Conservation (phyloP, 1,140 invertebrate genomes). For the Dendrolimus kikuchii region DNA sequence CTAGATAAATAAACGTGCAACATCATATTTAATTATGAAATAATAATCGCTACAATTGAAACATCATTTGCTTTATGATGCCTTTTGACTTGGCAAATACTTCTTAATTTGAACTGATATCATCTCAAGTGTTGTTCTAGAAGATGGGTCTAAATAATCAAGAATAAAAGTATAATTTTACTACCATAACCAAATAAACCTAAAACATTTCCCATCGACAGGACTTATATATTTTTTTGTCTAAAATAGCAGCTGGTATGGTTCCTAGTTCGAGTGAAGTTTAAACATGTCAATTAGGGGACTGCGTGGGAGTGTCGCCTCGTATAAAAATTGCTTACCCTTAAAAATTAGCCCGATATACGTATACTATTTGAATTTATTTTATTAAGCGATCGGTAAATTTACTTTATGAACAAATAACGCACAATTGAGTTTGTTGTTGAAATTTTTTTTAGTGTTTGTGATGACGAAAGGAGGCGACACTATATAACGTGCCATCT, state of each 20-base stretch:
- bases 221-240: slow-evolving; percentile 58
- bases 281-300: slow-evolving; percentile 73
- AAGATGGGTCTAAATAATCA: no score
- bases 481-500: slow-evolving; percentile 73
- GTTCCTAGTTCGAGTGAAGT: slow-evolving; percentile 73
- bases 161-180: slow-evolving; percentile 1
- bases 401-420: slow-evolving; percentile 34
- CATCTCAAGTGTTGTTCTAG: no score
- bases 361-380: slow-evolving; percentile 20
- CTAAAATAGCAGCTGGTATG: slow-evolving; percentile 72
- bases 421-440: slow-evolving; percentile 65
- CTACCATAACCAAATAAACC: slow-evolving; percentile 35
- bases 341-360: slow-evolving; percentile 22
- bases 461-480: slow-evolving; percentile 66
- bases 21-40: no score
- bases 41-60: no score
- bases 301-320: slow-evolving; percentile 66
- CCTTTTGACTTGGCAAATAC: no score
- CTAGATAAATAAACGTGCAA: no score
- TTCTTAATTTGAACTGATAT: no score
- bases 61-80: no score
- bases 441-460: slow-evolving; percentile 38
- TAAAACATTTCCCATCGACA: slow-evolving; percentile 39
- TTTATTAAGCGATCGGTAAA: slow-evolving; percentile 18
- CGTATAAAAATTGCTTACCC: slow-evolving; percentile 33